phyloP scores from a whole-genome alignment of 2,113 vertebrate genomes.

The Tringa solitaria region DNA sequence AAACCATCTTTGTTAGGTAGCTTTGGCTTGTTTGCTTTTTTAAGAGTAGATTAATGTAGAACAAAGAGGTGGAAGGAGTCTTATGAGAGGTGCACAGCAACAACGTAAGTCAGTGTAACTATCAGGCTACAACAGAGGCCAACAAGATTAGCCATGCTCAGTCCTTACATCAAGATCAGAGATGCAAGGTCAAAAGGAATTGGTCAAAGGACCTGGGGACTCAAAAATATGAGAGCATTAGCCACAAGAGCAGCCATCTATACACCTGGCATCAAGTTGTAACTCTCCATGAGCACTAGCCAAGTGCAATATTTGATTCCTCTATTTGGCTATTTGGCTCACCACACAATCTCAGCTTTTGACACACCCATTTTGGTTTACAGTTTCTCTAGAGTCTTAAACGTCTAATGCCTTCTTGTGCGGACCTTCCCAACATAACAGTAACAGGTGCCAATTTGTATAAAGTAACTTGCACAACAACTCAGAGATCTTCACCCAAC shows the following conservation, averaged over 20 bases:
- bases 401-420: background rate
- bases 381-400: background rate
- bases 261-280: background rate
- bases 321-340: background rate
- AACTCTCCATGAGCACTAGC: background rate
- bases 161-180: background rate
- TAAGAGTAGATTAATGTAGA: background rate
- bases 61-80: background rate
- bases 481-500: background rate
- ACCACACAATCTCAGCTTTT: background rate
- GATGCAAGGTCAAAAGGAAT: background rate
- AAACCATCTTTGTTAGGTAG: background rate
- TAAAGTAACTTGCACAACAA: background rate
- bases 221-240: background rate
- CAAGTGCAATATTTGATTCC: background rate
- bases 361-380: background rate
- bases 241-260: background rate
- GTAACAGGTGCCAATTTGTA: background rate
- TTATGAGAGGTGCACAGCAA: background rate
- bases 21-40: background rate
- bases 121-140: background rate
- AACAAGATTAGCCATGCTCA: background rate
- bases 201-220: background rate
- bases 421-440: background rate
- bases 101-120: rapidly evolving